Base-by-base conservation (phyloP, 2,888 invertebrate genomes). In the Spicauda simplicius region DNA sequence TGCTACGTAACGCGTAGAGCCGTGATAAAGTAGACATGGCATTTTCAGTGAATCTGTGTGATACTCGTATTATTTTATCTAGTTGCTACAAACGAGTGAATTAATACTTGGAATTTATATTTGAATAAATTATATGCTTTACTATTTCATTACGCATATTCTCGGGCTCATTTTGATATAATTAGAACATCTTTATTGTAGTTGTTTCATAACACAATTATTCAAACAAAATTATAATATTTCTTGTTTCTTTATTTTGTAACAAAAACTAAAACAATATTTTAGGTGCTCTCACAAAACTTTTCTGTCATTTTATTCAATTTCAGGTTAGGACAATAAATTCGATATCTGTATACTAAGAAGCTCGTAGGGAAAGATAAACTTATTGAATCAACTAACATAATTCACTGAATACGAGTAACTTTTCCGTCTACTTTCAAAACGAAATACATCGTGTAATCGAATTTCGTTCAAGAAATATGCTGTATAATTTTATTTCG, bases 21-120 rank as follows among this genome's bases (percentile, higher is more conserved):
- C 18, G 41, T 41, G 58, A 58, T 65, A 65, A 53, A 65, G 16
- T 45, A 65, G 64, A 59, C 58, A 59, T 41, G 65, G 52, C 61
- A 19, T 59, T 58, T 50, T 41, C 53, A 45, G 65, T 41, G 45
- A 59, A 59, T 64, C 58, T 65, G 25, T 65, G 64, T 64, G 59
- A 65, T 65, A 65, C 58, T 57, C 58, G n/a, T n/a, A 25, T 25
- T 25, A 25, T 25, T 65, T 65, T 65, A 65, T 65, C 58, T 53
- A 37, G 37, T 11, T 16, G 12, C 30, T 30, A 45, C 59, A 65
- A 41, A 30, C 58, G 5, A 59, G 53, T 59, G 58, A 65, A 58
- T 53, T 65, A 54, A 20, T 52, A 54, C 30, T 16, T 53, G 16
- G 58, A 41, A 48, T 52, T 52, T 33, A 4, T 33, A 33, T 33